These are phyloP conservation scores for Dromius quadrimaculatus DNA, from an alignment of 2,888 invertebrate species.

Conservation along the genomic window DNA sequence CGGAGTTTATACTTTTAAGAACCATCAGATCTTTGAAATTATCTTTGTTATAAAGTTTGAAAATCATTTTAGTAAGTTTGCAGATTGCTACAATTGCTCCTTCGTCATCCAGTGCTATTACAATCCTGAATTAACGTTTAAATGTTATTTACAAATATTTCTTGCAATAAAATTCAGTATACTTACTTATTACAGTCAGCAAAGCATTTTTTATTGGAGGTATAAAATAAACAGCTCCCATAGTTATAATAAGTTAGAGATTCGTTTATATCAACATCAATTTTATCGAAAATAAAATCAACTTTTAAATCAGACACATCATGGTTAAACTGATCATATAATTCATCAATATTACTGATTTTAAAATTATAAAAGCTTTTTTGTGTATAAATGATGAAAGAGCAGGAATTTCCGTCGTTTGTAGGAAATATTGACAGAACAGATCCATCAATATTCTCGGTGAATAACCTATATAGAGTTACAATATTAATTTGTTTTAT, in stretches of 20 bases:
- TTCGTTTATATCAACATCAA: constrained; percentile 19
- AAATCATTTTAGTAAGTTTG: constrained; percentile 55
- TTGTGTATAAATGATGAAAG: constrained; percentile 32
- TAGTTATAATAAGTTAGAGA: not conserved
- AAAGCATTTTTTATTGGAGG: constrained; percentile 35
- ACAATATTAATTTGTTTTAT: constrained; percentile 13
- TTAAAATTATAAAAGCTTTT: constrained; percentile 13
- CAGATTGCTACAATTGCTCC: constrained; percentile 58
- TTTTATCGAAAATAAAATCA: constrained; percentile 4
- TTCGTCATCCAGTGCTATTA: constrained; percentile 56
- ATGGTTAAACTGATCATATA: constrained; percentile 17
- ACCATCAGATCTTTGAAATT: constrained; percentile 57
- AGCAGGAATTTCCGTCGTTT: constrained; percentile 2
- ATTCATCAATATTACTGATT: constrained; percentile 6
- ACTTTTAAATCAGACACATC: constrained; percentile 5
- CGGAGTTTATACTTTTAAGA: constrained; percentile 52
- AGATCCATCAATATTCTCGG: constrained; percentile 1
- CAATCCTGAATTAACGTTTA: constrained; percentile 51
- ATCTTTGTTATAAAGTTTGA: constrained; percentile 54
- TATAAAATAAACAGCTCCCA: constrained; percentile 12
- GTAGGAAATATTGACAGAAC: not conserved
- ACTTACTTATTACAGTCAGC: constrained; percentile 52
- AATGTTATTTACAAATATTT: constrained; percentile 18
- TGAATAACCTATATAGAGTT: constrained; percentile 25
- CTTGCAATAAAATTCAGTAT: constrained; percentile 5